Evolutionary conservation across 2,113 vertebrate genomes (phyloP).

Genomic region (Lepidothrix coronata): DNA sequence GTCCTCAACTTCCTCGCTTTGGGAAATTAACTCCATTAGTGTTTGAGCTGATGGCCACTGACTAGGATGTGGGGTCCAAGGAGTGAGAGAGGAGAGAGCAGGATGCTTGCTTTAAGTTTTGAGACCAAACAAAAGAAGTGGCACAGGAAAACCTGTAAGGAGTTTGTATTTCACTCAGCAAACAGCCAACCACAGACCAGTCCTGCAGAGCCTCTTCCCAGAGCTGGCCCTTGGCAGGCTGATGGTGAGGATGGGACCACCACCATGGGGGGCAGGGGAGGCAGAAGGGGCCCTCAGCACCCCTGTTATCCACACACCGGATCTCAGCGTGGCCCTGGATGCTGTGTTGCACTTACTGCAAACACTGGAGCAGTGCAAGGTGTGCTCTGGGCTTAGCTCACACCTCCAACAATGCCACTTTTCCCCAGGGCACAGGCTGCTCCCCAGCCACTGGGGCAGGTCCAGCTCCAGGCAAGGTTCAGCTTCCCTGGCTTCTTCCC

Average conservation of each 20-base stretch:
- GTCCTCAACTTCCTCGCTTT: background rate
- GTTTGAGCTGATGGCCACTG: background rate
- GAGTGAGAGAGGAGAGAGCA: background rate
- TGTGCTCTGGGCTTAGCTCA: background rate
- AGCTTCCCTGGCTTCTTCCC: background rate
- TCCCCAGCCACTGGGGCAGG: background rate
- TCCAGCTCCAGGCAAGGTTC: background rate
- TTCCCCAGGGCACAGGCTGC: background rate
- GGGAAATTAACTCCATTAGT: background rate
- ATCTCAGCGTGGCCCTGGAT: fast-evolving
- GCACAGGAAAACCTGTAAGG: fast-evolving
- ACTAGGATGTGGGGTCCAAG: background rate
- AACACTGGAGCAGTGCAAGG: fast-evolving
- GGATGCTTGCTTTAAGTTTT: background rate
- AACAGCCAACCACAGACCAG: background rate
- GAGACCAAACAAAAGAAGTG: background rate
- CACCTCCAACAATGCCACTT: background rate
- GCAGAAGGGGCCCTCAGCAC: background rate
- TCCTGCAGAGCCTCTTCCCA: background rate
- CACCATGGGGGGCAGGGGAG: fast-evolving
- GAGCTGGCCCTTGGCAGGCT: background rate
- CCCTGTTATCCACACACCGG: fast-evolving
- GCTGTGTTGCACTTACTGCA: fast-evolving
- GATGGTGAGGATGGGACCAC: fast-evolving
- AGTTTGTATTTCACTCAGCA: background rate